Conservation (phyloP, 1,140 invertebrate species). For the Aphis gossypii region DNA sequence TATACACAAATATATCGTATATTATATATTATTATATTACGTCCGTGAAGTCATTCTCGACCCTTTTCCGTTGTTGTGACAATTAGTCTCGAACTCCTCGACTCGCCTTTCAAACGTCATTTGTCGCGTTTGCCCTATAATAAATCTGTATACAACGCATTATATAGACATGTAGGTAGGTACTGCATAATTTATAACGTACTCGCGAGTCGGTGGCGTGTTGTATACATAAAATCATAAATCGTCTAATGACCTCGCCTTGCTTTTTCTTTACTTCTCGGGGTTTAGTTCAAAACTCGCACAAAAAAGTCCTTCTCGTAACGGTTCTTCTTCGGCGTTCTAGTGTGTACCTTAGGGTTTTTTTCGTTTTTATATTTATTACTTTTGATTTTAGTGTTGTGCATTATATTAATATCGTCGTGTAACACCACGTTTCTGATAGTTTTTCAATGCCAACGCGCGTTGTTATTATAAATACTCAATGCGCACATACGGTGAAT, state of each 20-base stretch:
- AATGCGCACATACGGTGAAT: background rate
- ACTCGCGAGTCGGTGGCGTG: background rate
- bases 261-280: background rate
- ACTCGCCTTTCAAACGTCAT: constrained; percentile 43
- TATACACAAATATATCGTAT: background rate
- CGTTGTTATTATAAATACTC: background rate
- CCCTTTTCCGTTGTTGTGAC: constrained; percentile 54
- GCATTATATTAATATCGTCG: background rate
- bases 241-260: constrained; percentile 47
- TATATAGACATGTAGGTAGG: no score
- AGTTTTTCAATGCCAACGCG: background rate
- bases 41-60: constrained; percentile 16
- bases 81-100: constrained; percentile 40
- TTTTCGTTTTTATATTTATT: constrained; percentile 18
- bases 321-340: constrained; percentile 1
- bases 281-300: background rate
- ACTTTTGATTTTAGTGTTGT: background rate
- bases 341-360: background rate
- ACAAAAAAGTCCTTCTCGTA: constrained; percentile 13
- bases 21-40: constrained; percentile 6
- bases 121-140: constrained; percentile 10
- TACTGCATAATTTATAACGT: background rate
- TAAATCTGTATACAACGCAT: constrained; percentile 16
- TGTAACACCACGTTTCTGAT: background rate
- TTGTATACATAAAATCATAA: constrained; percentile 17